Base-by-base conservation (phyloP, 2,797 vertebrate genomes). In the Phrynocephalus forsythii region DNA sequence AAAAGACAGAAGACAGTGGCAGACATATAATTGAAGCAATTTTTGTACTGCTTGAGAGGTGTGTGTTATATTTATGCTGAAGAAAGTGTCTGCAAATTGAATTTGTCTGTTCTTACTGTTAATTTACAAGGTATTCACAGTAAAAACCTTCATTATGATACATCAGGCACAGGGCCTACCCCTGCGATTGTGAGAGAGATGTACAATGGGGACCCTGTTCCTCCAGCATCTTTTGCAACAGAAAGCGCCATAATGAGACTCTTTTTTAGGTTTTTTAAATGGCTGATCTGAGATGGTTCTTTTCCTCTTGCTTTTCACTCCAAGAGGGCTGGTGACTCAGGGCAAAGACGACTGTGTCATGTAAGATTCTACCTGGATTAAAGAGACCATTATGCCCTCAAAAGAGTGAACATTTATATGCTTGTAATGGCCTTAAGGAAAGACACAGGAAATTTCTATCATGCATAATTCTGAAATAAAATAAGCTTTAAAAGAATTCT, bases 61-160 rank as follows among this genome's bases (percentile, higher is more conserved):
- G 16, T 63, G 83, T 83, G 91, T 91, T 88, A 87, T 92, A 11
- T 94, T 69, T 76, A 33, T 87, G 80, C 86, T 92, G 89, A 88
- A 90, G 83, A 90, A 91, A 88, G 90, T 91, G 81, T 82, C 92
- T 89, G 91, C 90, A 93, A 94, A 33, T 92, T 94, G 90, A 94
- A 93, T 90, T 52, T 91, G 88, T 75, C 86, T 90, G 90, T 84
- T 92, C 90, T 88, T 88, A 22, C 89, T 94, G 73, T 95, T 81
- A 68, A 67, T 71, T 56, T 92, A 87, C 82, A 89, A 1, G 0
- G 91, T 89, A 83, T 86, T 82, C 76, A 88, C 82, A 85, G 88
- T 81, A 90, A 91, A 77, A 83, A 6, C 60, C 28, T 85, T 83
- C 66, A 89, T 33, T 33, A 33, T 33, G 33, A 22, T 63, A 18